Conservation (phyloP, 2,113 vertebrate species). For the Sphaerodactylus townsendi region DNA sequence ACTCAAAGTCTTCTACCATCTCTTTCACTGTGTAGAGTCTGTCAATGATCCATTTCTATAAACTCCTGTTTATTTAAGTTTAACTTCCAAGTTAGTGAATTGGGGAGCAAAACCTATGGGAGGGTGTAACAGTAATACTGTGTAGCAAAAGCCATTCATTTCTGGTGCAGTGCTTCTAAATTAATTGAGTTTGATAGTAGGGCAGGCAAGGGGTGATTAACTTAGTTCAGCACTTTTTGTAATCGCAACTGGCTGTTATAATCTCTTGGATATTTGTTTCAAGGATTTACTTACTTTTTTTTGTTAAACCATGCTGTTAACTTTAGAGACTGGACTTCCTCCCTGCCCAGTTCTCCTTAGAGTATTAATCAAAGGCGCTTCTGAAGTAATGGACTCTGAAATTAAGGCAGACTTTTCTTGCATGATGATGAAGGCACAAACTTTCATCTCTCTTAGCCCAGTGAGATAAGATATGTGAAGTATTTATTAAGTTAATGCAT, state of each 20-base stretch:
- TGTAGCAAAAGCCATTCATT: neutral
- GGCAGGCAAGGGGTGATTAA: neutral
- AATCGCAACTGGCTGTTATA: neutral
- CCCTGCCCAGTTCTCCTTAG: neutral
- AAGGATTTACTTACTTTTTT: neutral
- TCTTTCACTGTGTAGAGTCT: neutral
- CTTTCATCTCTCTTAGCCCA: neutral
- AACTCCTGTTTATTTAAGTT: neutral
- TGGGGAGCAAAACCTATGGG: neutral
- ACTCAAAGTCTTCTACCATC: neutral
- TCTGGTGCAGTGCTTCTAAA: neutral
- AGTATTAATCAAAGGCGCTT: neutral
- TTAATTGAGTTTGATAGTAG: neutral
- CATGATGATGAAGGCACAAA: neutral
- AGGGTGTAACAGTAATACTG: neutral
- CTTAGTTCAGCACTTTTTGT: neutral
- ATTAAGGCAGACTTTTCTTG: constrained; percentile 24
- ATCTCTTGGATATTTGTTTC: constrained; percentile 8
- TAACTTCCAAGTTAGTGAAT: neutral
- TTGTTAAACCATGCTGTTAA: constrained; percentile 11
- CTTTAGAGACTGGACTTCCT: neutral
- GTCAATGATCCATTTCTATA: neutral
- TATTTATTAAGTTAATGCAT: neutral
- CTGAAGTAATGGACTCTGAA: constrained; percentile 20
- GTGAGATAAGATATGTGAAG: neutral